A percentile compares a stretch with the other conserved stretches of the same genome.
phyloP scores from a whole-genome alignment of 2,113 vertebrate genomes.

The Thymallus thymallus region DNA sequence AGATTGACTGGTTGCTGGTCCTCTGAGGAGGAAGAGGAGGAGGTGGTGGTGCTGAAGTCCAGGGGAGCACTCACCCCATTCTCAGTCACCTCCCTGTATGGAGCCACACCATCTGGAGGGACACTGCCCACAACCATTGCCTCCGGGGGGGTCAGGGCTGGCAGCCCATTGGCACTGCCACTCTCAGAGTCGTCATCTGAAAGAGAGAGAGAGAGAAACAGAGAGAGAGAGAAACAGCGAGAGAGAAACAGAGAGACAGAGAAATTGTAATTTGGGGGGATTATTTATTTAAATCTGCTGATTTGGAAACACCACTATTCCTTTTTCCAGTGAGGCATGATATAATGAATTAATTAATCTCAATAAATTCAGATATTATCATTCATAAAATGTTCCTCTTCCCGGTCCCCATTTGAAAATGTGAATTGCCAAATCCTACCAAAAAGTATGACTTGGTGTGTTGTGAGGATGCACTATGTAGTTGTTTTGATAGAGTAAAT shows the following conservation, averaged over 20 bases:
- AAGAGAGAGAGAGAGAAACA: conserved; percentile 9
- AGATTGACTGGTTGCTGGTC: conserved; percentile 94
- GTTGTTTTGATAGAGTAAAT: conserved; percentile 16
- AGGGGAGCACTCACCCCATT: conserved; percentile 83
- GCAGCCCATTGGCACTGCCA: conserved; percentile 88
- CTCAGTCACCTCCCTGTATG: conserved; percentile 87
- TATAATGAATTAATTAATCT: no score
- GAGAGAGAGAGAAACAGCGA: no score
- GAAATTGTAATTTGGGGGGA: no score
- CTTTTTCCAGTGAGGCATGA: no score
- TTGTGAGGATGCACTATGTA: neutral
- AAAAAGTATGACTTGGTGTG: neutral
- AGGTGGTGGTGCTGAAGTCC: conserved; percentile 85
- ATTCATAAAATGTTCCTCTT: no score
- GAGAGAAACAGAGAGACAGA: no score
- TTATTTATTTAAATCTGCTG: no score
- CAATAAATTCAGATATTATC: no score
- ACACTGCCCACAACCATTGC: conserved; percentile 66
- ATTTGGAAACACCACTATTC: no score
- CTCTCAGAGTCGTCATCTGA: conserved; percentile 94
- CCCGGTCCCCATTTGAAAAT: no score
- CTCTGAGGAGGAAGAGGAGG: conserved; percentile 76
- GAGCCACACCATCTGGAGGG: conserved; percentile 73
- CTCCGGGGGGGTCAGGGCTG: conserved; percentile 85
- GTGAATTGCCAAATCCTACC: no score